These are phyloP conservation scores for Cacoxenus indagator DNA, from an alignment of 2,888 invertebrate species.

Conservation along the genomic window DNA sequence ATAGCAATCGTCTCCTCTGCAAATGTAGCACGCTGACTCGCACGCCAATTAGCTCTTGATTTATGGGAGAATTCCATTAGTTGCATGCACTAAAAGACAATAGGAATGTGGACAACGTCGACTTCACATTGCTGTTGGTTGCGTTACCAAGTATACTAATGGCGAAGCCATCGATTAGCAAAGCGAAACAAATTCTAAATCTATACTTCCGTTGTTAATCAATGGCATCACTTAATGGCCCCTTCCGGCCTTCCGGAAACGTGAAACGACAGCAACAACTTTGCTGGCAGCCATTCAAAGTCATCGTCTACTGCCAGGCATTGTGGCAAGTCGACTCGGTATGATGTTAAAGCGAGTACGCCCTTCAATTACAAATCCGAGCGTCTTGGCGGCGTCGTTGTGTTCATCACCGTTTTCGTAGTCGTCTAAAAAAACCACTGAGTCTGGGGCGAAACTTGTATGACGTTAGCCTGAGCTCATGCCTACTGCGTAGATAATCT, in stretches of 20 bases:
- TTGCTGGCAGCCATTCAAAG: conserved; percentile 38
- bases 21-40: too few relatives aligned
- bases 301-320: conserved; percentile 42
- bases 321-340: conserved; percentile 30
- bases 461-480: background rate
- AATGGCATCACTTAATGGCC: conserved; percentile 70
- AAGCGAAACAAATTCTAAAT: conserved; percentile 52
- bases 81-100: too few relatives aligned
- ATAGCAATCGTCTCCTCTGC: too few relatives aligned
- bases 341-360: conserved; percentile 51
- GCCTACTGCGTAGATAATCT: conserved; percentile 62
- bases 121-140: background rate
- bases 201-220: conserved; percentile 70
- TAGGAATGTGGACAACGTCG: background rate
- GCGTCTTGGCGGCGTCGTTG: too few relatives aligned
- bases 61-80: conserved; percentile 59
- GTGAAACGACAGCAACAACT: background rate
- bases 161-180: conserved; percentile 54
- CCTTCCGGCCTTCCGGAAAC: conserved; percentile 57
- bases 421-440: too few relatives aligned
- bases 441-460: background rate
- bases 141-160: background rate
- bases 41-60: conserved; percentile 48
- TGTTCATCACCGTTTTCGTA: too few relatives aligned
- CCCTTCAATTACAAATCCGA: conserved; percentile 69